Base-by-base conservation (phyloP, 2,113 vertebrate genomes). In the Eolophus roseicapilla region DNA sequence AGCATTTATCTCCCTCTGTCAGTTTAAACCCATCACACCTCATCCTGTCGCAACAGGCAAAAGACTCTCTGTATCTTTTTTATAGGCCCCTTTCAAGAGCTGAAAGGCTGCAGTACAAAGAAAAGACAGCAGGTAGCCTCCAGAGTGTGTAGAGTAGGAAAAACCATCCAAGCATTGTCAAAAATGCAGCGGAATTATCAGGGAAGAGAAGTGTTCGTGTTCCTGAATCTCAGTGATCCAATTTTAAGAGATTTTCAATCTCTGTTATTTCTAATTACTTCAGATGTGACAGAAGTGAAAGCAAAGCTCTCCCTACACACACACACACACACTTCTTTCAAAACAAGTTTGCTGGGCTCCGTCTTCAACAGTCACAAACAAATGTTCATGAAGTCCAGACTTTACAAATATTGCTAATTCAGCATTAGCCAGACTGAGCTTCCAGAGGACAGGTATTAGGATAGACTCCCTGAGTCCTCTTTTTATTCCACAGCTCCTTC, bases 251-350 rank as follows among this genome's bases (percentile, higher is more conserved):
- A 86, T 5, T 33, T 28, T 49, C 62, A 82, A 2, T 75, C 91
- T 43, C 55, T 87, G 24, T 49, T 75, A 49, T 52, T 95, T 88
- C n/a, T 78, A 83, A 71, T 41, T 28, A 88, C 33, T 92, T 92
- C 37, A 80, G 31, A 78, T 11, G 16, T 31, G 59, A 74, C 46
- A 92, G 25, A 87, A 95, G 11, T 11, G 13, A 75, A 92, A 83
- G n/a, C 0, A 0, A 81, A 89, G 59, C 39, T 60, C 27, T 10
- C 2, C 14, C 13, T 6, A 1, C 3, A 8, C 4, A 3, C 4
- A 3, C 4, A 6, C 37, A 3, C 4, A 6, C 11, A 13, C 4
- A 68, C 37, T 73, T 71, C 25, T 27, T 78, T 59, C 15, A 57
- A 81, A 88, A 15, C 13, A 82, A 57, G 37, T 49, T 71, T 68